These are phyloP conservation scores for Druon quercuslanigerum DNA, from an alignment of 1,140 invertebrate genomes.

Conservation along the genomic window DNA sequence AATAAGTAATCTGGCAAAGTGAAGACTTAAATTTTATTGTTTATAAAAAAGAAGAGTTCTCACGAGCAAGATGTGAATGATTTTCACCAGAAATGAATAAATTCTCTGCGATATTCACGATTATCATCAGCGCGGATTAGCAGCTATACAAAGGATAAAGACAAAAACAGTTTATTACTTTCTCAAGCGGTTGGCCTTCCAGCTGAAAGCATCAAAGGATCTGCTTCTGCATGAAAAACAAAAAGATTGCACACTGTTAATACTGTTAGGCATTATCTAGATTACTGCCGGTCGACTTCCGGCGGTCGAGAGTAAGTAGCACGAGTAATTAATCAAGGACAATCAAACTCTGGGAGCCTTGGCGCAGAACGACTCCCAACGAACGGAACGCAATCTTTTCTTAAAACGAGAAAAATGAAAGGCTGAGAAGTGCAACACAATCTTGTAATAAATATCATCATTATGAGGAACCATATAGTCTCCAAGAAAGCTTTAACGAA, in stretches of 20 bases:
- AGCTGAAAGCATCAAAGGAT: conserved; percentile 15
- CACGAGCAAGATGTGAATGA: conserved; percentile 1
- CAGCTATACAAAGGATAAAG: conserved; percentile 33
- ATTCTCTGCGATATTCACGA: background rate
- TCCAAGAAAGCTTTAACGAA: conserved; percentile 21
- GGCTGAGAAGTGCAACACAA: conserved; percentile 47
- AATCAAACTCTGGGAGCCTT: conserved; percentile 74
- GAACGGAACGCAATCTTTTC: conserved; percentile 51
- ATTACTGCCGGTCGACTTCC: conserved; percentile 67
- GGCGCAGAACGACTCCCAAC: conserved; percentile 62
- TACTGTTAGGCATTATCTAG: conserved; percentile 73
- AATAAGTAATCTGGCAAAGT: background rate
- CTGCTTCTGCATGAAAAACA: conserved; percentile 23
- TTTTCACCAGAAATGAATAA: conserved; percentile 5
- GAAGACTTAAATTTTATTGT: background rate
- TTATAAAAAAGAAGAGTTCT: background rate
- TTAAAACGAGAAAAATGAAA: conserved; percentile 43
- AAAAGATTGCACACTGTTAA: conserved; percentile 64
- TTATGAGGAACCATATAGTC: conserved; percentile 37
- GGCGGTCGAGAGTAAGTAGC: conserved; percentile 61
- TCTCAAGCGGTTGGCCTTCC: conserved; percentile 47
- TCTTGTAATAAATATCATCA: conserved; percentile 39
- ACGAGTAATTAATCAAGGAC: conserved; percentile 74
- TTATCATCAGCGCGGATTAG: conserved; percentile 40
- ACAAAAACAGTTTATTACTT: conserved; percentile 54